These are phyloP conservation scores for Cavia aperea DNA, from an alignment of 2,113 vertebrate genomes.

Conservation along the genomic window DNA sequence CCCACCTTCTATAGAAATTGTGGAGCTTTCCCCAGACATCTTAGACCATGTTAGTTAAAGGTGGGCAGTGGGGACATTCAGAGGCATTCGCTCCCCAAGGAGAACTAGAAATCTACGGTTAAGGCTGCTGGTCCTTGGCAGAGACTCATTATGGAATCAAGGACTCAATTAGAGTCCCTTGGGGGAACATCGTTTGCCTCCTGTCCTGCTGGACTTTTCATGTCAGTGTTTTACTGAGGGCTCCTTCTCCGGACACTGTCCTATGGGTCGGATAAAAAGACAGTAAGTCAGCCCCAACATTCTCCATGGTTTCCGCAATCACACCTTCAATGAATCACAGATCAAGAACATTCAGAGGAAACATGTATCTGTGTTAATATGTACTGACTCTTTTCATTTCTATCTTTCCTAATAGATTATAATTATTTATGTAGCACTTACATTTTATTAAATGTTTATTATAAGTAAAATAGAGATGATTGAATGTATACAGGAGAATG, in stretches of 20 bases:
- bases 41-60: not conserved
- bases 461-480: not conserved
- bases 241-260: not conserved
- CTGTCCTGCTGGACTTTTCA: slow-evolving; percentile 8
- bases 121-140: not conserved
- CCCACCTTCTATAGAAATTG: not conserved
- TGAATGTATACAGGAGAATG: not conserved
- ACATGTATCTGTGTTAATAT: too few relatives aligned
- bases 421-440: not conserved
- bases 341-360: not conserved
- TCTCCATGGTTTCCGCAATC: not conserved
- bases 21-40: not conserved
- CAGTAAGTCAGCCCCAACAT: not conserved
- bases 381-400: not conserved
- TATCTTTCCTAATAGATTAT: not conserved
- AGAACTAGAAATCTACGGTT: not conserved
- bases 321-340: not conserved
- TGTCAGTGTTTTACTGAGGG: not conserved
- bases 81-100: not conserved
- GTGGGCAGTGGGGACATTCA: not conserved
- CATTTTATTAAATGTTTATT: not conserved
- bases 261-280: not conserved
- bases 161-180: not conserved
- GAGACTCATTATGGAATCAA: not conserved
- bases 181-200: not conserved